Evolutionary conservation across 1,140 invertebrate genomes (phyloP).

Genomic region (Apis cerana): DNA sequence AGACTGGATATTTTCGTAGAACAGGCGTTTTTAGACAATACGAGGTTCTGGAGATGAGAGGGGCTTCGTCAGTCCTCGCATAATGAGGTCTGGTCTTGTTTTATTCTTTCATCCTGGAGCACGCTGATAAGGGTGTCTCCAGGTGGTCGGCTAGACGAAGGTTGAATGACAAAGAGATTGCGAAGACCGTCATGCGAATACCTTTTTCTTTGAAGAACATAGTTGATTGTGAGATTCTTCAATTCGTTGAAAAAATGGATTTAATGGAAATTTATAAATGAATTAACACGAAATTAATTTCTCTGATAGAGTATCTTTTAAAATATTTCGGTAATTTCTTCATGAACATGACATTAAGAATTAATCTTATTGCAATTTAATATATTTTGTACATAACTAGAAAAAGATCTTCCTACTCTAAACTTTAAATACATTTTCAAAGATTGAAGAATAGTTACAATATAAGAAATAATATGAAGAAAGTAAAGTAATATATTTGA

Average conservation of each 20-base stretch:
- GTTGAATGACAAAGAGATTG: not conserved
- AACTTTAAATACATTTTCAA: no score
- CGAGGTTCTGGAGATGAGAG: constrained; percentile 61
- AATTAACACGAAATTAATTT: not conserved
- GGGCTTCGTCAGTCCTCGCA: constrained; percentile 51
- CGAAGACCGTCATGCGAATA: not conserved
- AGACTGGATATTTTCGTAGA: constrained; percentile 53
- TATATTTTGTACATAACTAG: no score
- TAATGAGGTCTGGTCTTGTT: constrained; percentile 68
- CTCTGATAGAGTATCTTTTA: no score
- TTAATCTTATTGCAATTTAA: no score
- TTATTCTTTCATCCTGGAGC: constrained; percentile 50
- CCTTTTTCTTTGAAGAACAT: constrained; percentile 19
- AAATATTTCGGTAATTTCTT: no score
- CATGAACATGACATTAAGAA: no score
- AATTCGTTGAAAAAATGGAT: not conserved
- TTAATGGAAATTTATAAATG: not conserved
- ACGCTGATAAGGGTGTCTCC: constrained; percentile 54
- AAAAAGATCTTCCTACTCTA: no score
- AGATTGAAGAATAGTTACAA: no score
- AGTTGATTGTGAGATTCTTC: not conserved
- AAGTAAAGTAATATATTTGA: no score
- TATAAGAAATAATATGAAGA: no score
- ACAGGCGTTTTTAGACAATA: constrained; percentile 60
- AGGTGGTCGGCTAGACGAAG: constrained; percentile 53